These are phyloP conservation scores for Chalcosyrphus nemorum DNA, from an alignment of 2,888 invertebrate genomes.

Conservation along the genomic window DNA sequence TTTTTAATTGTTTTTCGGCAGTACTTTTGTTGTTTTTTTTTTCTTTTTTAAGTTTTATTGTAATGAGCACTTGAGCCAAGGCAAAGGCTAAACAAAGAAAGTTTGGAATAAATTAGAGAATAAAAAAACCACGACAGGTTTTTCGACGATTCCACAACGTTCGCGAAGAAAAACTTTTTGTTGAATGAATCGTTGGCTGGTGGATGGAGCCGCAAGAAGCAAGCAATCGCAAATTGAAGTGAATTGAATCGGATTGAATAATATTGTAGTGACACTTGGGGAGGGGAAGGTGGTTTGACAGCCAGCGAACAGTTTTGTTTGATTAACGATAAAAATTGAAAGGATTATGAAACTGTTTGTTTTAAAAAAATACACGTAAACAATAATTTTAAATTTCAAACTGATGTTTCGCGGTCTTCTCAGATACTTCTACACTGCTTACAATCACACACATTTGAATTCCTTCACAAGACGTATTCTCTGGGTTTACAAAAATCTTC, in stretches of 20 bases:
- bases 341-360: background rate
- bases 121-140: background rate
- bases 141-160: constrained; percentile 33
- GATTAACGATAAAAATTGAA: background rate
- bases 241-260: constrained; percentile 48
- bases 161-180: constrained; percentile 66
- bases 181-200: constrained; percentile 41
- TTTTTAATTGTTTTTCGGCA: background rate
- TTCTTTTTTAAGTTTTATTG: too few relatives aligned
- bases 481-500: too few relatives aligned
- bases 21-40: too few relatives aligned
- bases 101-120: background rate
- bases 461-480: too few relatives aligned
- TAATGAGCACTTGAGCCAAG: background rate
- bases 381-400: too few relatives aligned
- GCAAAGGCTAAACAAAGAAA: constrained; percentile 13
- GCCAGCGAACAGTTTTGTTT: background rate
- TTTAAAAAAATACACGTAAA: too few relatives aligned
- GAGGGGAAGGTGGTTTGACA: constrained; percentile 13
- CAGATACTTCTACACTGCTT: too few relatives aligned
- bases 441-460: too few relatives aligned
- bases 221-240: background rate
- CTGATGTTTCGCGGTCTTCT: too few relatives aligned
- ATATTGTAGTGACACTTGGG: constrained; percentile 10
- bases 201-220: background rate